phyloP scores from a whole-genome alignment of 2,113 vertebrate species.

The Ranitomeya variabilis region DNA sequence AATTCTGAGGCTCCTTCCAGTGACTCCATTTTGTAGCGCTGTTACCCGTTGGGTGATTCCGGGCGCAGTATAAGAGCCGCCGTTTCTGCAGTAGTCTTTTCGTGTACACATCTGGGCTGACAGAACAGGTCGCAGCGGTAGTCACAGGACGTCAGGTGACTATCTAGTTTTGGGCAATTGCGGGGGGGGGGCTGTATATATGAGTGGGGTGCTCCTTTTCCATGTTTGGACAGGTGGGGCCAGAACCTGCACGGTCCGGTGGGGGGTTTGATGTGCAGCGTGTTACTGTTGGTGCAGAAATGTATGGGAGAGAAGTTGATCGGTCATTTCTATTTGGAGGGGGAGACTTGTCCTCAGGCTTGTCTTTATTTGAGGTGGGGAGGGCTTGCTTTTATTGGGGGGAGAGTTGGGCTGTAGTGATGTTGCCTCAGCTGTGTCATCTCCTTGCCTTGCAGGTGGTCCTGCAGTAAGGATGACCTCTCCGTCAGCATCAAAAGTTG shows the following conservation, averaged over 20 bases:
- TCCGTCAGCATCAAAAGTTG: conserved; percentile 93
- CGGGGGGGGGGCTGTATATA: too few species aligned
- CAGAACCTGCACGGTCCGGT: too few species aligned
- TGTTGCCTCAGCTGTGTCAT: neutral
- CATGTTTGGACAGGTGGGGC: too few species aligned
- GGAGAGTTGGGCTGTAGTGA: neutral
- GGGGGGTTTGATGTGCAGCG: too few species aligned
- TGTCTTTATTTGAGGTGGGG: too few species aligned
- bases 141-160: conserved; percentile 62
- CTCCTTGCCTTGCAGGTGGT: conserved; percentile 67
- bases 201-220: fast-evolving
- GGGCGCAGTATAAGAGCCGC: neutral
- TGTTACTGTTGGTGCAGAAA: too few species aligned
- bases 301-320: too few species aligned
- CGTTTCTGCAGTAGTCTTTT: neutral
- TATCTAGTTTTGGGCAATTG: too few species aligned
- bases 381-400: too few species aligned
- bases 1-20: neutral
- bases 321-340: too few species aligned
- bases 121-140: neutral
- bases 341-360: too few species aligned
- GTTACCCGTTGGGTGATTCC: neutral
- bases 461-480: conserved; percentile 87
- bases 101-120: neutral
- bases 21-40: conserved; percentile 36